phyloP scores from a whole-genome alignment of 2,797 vertebrate genomes.

The Crossoptilon crossoptilon region DNA sequence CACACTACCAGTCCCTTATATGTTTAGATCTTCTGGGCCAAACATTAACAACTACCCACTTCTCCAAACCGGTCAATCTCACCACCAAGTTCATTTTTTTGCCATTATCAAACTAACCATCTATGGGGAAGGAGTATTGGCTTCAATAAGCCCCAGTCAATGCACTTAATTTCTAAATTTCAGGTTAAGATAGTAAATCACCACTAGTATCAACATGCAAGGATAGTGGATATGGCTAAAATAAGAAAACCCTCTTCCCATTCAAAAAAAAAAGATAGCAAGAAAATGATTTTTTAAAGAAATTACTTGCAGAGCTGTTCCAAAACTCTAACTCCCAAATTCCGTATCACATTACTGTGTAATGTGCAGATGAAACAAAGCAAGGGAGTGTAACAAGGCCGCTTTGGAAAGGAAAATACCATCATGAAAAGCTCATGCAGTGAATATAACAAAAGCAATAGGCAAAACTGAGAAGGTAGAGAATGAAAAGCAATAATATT shows the following conservation, averaged over 20 bases:
- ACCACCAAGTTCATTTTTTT: fast-evolving
- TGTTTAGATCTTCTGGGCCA: neutral
- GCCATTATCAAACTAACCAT: neutral
- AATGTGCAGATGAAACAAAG: neutral
- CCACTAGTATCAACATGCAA: neutral
- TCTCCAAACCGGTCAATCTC: neutral
- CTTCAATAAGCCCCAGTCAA: neutral
- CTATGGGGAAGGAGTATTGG: neutral
- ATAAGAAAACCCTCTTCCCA: neutral
- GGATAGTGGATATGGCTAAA: neutral
- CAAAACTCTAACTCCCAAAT: neutral
- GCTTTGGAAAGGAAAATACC: constrained; percentile 17
- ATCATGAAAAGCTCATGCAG: neutral
- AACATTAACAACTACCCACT: neutral
- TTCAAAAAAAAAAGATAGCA: too few relatives aligned
- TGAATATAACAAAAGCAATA: constrained; percentile 35
- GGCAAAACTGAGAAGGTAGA: neutral
- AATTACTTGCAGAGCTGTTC: neutral
- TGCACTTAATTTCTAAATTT: neutral
- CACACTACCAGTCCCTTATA: neutral
- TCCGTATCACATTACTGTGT: neutral
- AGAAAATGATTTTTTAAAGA: neutral
- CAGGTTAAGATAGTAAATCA: neutral
- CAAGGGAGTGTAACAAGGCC: neutral
- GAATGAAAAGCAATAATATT: constrained; percentile 13